Percentiles rank a stretch among this genome's conserved stretches.
These are phyloP conservation scores for Aradophagus sp. DNA, from an alignment of 1,140 invertebrate genomes.

Conservation along the genomic window DNA sequence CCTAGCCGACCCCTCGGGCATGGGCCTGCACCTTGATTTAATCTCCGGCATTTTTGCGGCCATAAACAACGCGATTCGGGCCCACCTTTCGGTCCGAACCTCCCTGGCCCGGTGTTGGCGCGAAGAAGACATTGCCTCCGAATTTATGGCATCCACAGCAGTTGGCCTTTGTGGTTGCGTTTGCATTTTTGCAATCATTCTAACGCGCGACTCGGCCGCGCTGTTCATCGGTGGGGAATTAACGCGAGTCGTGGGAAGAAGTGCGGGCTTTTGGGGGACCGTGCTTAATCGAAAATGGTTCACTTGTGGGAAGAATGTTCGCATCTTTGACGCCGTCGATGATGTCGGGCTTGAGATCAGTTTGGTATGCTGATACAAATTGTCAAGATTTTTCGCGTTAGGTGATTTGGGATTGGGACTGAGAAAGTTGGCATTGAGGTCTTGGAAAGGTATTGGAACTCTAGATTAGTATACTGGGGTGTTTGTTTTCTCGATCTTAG, in stretches of 20 bases:
- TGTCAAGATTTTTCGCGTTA: too few relatives aligned
- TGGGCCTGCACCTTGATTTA: conserved; percentile 63
- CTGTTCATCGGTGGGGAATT: not conserved
- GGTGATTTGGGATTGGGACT: too few relatives aligned
- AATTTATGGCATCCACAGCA: conserved; percentile 26
- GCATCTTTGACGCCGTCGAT: too few relatives aligned
- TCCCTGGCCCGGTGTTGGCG: conserved; percentile 26
- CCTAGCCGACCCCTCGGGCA: conserved; percentile 64
- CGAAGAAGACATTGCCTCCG: conserved; percentile 34
- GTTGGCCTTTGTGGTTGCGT: conserved; percentile 7
- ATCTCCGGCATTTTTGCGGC: conserved; percentile 63
- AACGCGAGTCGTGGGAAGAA: conserved; percentile 26
- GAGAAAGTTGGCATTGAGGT: too few relatives aligned
- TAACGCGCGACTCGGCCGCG: conserved; percentile 3
- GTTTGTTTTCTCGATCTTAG: too few relatives aligned
- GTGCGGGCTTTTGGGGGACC: not conserved
- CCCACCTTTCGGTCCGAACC: conserved; percentile 49
- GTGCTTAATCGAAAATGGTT: too few relatives aligned
- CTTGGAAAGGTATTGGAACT: too few relatives aligned
- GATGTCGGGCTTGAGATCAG: too few relatives aligned
- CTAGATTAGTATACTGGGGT: too few relatives aligned
- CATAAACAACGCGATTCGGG: conserved; percentile 50
- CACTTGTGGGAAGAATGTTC: too few relatives aligned
- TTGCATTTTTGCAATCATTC: conserved; percentile 33
- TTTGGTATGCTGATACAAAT: too few relatives aligned